Percentiles rank a stretch among this genome's conserved stretches.
phyloP scores from a whole-genome alignment of 1,140 invertebrate species.

The Neodiprion pinetum region DNA sequence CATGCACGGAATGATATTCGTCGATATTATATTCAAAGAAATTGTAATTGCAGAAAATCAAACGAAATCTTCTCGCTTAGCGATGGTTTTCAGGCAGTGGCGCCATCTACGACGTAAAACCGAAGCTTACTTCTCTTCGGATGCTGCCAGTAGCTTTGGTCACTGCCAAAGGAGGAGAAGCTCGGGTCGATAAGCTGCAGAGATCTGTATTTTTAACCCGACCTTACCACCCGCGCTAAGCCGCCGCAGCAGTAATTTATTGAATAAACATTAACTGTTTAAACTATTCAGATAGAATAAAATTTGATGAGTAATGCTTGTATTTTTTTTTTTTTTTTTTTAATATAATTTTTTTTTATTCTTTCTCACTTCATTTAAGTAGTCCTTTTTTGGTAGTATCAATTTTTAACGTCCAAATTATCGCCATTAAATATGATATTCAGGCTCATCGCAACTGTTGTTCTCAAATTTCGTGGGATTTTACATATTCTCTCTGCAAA shows the following conservation, averaged over 20 bases:
- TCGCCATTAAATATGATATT: no score
- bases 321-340: background rate
- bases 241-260: no score
- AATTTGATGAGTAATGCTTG: background rate
- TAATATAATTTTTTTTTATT: background rate
- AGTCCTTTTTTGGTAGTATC: no score
- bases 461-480: no score
- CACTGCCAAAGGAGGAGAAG: background rate
- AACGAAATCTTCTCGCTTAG: no score
- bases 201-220: background rate
- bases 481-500: no score
- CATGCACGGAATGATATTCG: no score
- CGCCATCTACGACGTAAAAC: background rate
- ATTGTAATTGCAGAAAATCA: no score
- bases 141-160: background rate
- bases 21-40: no score
- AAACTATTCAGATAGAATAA: background rate
- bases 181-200: background rate
- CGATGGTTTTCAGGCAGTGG: conserved; percentile 4
- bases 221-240: background rate
- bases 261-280: background rate
- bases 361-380: background rate
- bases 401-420: no score
- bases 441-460: no score
- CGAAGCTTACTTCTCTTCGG: background rate